These are phyloP conservation scores for Dasyurus viverrinus DNA, from an alignment of 2,113 vertebrate genomes.

Conservation along the genomic window DNA sequence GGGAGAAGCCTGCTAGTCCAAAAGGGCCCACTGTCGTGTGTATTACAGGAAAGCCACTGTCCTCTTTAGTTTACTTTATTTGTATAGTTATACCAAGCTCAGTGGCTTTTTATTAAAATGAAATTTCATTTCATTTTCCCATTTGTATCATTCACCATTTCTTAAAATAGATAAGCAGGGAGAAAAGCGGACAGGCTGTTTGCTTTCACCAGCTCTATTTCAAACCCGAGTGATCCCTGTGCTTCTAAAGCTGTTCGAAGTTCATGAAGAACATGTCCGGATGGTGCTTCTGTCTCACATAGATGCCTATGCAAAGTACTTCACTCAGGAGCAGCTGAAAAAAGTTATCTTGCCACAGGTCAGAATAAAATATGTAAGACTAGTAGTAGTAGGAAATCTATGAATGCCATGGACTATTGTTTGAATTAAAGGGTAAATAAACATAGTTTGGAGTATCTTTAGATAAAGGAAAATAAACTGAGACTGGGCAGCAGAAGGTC, in stretches of 20 bases:
- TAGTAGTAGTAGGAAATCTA: background rate
- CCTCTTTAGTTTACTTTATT: background rate
- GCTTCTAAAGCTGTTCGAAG: constrained; percentile 93
- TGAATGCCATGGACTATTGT: background rate
- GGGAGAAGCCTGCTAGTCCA: background rate
- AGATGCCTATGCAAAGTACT: constrained; percentile 92
- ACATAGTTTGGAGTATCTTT: background rate
- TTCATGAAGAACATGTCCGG: constrained; percentile 95
- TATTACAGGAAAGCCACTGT: background rate
- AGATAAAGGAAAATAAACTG: background rate
- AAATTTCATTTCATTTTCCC: background rate
- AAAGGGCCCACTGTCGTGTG: background rate
- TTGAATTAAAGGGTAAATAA: background rate
- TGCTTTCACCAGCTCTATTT: constrained; percentile 92
- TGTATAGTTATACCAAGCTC: background rate
- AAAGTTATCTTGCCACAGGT: constrained; percentile 97
- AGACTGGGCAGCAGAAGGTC: background rate
- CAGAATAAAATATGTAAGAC: background rate
- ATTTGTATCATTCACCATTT: background rate
- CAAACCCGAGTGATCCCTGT: constrained; percentile 91
- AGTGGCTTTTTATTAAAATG: background rate
- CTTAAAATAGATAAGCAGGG: constrained; percentile 83
- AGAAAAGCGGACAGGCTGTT: constrained; percentile 84
- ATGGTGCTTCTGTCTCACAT: constrained; percentile 94
- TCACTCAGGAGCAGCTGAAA: constrained; percentile 93